phyloP scores from a whole-genome alignment of 2,888 invertebrate species.

The Acronicta aceris region DNA sequence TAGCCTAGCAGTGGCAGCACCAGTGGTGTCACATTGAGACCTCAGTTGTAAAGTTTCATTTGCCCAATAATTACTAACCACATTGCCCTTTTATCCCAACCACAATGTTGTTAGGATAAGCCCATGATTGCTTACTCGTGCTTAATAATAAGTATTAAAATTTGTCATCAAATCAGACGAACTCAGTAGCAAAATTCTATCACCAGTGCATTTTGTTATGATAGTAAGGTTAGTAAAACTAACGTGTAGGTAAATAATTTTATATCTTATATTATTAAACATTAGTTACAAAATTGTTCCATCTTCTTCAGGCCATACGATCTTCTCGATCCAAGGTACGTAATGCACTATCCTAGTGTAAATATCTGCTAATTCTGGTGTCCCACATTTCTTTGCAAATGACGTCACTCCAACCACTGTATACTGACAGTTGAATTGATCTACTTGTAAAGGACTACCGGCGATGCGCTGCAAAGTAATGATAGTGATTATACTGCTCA shows the following conservation, averaged over 20 bases:
- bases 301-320: slow-evolving; percentile 85
- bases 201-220: too few relatives aligned
- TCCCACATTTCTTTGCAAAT: slow-evolving; percentile 77
- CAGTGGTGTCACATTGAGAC: too few relatives aligned
- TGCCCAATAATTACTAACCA: too few relatives aligned
- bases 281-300: slow-evolving; percentile 15
- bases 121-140: too few relatives aligned
- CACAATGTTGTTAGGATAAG: too few relatives aligned
- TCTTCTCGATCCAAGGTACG: slow-evolving; percentile 89
- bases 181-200: too few relatives aligned
- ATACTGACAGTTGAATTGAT: slow-evolving; percentile 78
- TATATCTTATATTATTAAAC: slow-evolving; percentile 4
- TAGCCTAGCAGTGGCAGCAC: too few relatives aligned
- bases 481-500: too few relatives aligned
- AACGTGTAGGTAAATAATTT: neutral
- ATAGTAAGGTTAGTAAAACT: neutral
- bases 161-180: too few relatives aligned
- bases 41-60: too few relatives aligned
- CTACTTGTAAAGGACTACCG: slow-evolving; percentile 54
- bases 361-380: slow-evolving; percentile 79
- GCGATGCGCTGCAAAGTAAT: slow-evolving; percentile 19
- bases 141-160: too few relatives aligned
- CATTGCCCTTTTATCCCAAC: too few relatives aligned
- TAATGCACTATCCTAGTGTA: slow-evolving; percentile 88
- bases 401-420: slow-evolving; percentile 86